Base-by-base conservation (phyloP, 1,140 invertebrate species). In the Luehdorfia chinensis region DNA sequence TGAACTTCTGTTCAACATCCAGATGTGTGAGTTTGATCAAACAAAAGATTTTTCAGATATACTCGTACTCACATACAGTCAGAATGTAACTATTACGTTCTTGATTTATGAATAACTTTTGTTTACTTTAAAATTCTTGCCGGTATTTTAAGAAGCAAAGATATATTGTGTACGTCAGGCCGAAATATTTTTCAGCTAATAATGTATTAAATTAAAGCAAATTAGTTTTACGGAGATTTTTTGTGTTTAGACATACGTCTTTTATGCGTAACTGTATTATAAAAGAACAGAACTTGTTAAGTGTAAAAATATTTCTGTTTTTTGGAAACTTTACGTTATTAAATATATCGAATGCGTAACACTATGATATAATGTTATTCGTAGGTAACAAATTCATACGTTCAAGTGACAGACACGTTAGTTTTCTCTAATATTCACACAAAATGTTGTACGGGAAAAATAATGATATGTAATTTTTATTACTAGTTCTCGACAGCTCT, bases 1-100 rank as follows among this genome's bases (percentile, higher is more conserved):
- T 84, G 79, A 84, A 83, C 76, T 85, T 81, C 78, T 86, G 79
- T 77, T 80, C 76, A 83, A 75, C 76, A 78, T 84, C 79, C 79
- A 86, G 79, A 84, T 83, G 79, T 84, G 76, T 73, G 56, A 83
- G 67, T 80, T 66, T 78, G 79, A 83, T 85, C 81, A 85, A 85
- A 85, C 81, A 85, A 85, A 83, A 79, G 74, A 80, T 79, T 83
- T 77, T 79, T 83, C 75, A 78, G 74, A 81, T 68, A 58, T 75
- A 75, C 72, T 81, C 70, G 59, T 75, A 75, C 72, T 81, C 70
- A 68, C 68, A 53, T 51, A 66, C 53, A 69, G 66, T 76, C 76
- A 74, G 71, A 77, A 65, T 75, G 60, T 83, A 83, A 79, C 76
- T 80, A 84, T 85, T 80, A 76, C 55, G 54, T 50, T 63, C 51